Conservation (phyloP, 1,140 invertebrate species). For the Brachystomella parvula region DNA sequence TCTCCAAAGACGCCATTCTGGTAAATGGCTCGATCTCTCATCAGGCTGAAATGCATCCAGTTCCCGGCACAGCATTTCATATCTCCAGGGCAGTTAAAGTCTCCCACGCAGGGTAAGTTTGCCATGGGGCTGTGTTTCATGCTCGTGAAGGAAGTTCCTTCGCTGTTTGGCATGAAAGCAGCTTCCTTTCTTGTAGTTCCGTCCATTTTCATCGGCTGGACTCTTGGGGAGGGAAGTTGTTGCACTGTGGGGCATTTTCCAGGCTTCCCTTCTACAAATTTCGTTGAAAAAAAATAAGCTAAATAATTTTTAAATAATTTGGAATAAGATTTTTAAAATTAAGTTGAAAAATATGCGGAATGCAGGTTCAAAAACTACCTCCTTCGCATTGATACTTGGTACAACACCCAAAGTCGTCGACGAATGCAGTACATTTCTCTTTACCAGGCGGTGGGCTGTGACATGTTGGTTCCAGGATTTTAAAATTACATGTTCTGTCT, state of each 20-base stretch:
- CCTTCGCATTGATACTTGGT: constrained; percentile 33
- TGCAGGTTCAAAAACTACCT: constrained; percentile 16
- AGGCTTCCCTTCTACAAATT: constrained; percentile 31
- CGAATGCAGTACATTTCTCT: constrained; percentile 31
- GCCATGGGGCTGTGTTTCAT: background rate
- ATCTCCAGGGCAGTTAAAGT: constrained; percentile 25
- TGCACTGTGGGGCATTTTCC: constrained; percentile 27
- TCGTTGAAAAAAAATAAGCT: background rate
- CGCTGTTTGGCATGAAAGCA: background rate
- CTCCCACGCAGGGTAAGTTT: constrained; percentile 21
- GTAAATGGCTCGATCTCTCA: background rate
- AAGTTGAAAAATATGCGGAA: background rate
- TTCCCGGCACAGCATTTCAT: constrained; percentile 28
- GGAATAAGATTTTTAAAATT: background rate
- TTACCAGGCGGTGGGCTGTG: constrained; percentile 25
- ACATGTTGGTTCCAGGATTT: constrained; percentile 24
- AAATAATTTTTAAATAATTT: background rate
- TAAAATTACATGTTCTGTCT: constrained; percentile 29
- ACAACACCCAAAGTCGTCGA: constrained; percentile 30
- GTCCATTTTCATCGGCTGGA: background rate
- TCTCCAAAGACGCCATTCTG: background rate
- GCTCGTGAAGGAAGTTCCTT: background rate
- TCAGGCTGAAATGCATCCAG: background rate
- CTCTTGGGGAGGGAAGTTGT: background rate
- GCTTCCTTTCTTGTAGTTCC: background rate